phyloP scores from a whole-genome alignment of 2,797 vertebrate genomes.

The Hippopotamyrus pictus region DNA sequence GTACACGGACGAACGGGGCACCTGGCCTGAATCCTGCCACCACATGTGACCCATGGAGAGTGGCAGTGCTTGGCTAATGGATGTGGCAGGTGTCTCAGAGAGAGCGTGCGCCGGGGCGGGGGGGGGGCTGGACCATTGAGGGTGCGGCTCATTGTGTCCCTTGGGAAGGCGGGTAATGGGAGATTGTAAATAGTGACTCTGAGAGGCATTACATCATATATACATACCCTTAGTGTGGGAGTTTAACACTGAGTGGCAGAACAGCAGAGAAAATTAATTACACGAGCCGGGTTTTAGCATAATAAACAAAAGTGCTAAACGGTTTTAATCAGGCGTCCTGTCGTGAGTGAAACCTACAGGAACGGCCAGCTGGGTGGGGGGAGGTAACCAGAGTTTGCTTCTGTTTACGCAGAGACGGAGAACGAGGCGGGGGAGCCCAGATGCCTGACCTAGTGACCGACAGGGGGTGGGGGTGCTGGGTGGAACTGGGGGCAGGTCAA shows the following conservation, averaged over 20 bases:
- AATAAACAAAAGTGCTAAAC: neutral
- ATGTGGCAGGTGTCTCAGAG: slow-evolving; percentile 1
- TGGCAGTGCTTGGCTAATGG: neutral
- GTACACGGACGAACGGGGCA: neutral
- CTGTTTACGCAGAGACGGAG: neutral
- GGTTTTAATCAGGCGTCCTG: neutral
- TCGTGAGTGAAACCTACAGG: neutral
- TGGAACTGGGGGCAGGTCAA: neutral
- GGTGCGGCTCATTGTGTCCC: neutral
- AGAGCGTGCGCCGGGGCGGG: neutral
- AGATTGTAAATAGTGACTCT: neutral
- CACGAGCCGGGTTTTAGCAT: neutral
- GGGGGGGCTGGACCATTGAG: neutral
- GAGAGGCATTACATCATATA: slow-evolving; percentile 5
- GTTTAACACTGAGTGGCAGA: neutral
- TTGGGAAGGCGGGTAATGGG: neutral
- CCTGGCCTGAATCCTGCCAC: neutral
- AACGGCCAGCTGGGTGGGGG: neutral
- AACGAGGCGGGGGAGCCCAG: neutral
- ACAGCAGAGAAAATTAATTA: neutral
- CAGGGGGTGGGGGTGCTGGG: neutral
- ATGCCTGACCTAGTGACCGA: neutral
- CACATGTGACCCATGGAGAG: neutral
- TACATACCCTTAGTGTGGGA: neutral
- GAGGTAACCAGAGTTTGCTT: neutral